Evolutionary conservation across 2,888 invertebrate genomes (phyloP).

Genomic region (Callyntrura sp.): DNA sequence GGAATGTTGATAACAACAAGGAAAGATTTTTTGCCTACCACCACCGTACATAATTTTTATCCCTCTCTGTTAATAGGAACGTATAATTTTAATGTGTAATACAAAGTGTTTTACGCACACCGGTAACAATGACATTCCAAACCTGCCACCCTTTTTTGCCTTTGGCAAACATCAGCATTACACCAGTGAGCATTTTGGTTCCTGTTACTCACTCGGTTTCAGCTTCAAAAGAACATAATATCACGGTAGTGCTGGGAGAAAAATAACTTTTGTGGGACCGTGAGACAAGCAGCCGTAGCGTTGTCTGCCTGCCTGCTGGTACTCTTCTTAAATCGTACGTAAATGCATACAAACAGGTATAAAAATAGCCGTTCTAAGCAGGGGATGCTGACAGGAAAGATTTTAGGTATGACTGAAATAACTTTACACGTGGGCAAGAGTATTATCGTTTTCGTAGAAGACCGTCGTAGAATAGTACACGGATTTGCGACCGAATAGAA

Average conservation of each 20-base stretch:
- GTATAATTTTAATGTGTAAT: too few relatives aligned
- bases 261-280: too few relatives aligned
- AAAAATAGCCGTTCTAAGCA: not conserved
- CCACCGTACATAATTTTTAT: not conserved
- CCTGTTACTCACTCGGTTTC: too few relatives aligned
- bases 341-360: not conserved
- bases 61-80: not conserved
- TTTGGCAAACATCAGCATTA: not conserved
- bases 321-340: too few relatives aligned
- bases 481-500: constrained; percentile 5
- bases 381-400: not conserved
- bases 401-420: not conserved
- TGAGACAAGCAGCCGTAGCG: too few relatives aligned
- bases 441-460: constrained; percentile 24
- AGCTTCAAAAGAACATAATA: too few relatives aligned
- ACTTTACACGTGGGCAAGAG: not conserved
- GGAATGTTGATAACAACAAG: constrained; percentile 7
- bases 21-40: not conserved
- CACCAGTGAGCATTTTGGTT: too few relatives aligned
- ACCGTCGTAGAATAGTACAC: constrained; percentile 24
- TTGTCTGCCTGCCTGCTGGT: too few relatives aligned
- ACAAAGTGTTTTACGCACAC: not conserved
- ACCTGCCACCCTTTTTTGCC: not conserved
- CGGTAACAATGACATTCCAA: constrained; percentile 1
- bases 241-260: too few relatives aligned